Conservation (phyloP, 2,113 vertebrate genomes). For the Rhadina sibilatrix region DNA sequence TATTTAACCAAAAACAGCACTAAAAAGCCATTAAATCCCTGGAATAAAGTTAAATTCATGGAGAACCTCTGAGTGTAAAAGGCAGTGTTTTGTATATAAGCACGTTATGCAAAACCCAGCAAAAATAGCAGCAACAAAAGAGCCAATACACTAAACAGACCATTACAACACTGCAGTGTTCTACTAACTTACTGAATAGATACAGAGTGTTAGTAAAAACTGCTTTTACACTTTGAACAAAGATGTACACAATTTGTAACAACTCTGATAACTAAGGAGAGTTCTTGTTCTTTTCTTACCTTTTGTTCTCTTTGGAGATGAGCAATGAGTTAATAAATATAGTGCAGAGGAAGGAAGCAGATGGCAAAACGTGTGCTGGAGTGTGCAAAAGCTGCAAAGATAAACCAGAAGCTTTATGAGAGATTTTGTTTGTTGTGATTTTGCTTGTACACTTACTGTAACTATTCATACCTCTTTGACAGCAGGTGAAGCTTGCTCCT, state of each 20-base stretch:
- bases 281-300: conserved; percentile 55
- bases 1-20: not conserved
- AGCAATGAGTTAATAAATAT: conserved; percentile 88
- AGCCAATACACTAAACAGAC: not conserved
- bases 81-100: accelerated
- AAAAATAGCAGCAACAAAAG: not conserved
- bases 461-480: conserved; percentile 81
- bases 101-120: not conserved
- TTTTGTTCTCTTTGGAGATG: conserved; percentile 71
- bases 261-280: not conserved
- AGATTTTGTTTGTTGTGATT: not conserved
- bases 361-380: conserved; percentile 90
- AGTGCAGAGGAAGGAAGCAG: conserved; percentile 87
- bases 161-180: not conserved
- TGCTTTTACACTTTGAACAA: not conserved
- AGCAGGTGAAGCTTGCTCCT: conserved; percentile 76
- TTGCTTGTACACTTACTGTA: not conserved
- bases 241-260: not conserved
- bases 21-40: not conserved
- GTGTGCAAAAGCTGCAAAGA: conserved; percentile 85
- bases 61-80: not conserved
- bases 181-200: not conserved
- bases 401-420: not conserved
- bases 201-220: not conserved
- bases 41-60: not conserved